These are phyloP conservation scores for Coilia nasus DNA, from an alignment of 2,797 vertebrate genomes.

Conservation along the genomic window DNA sequence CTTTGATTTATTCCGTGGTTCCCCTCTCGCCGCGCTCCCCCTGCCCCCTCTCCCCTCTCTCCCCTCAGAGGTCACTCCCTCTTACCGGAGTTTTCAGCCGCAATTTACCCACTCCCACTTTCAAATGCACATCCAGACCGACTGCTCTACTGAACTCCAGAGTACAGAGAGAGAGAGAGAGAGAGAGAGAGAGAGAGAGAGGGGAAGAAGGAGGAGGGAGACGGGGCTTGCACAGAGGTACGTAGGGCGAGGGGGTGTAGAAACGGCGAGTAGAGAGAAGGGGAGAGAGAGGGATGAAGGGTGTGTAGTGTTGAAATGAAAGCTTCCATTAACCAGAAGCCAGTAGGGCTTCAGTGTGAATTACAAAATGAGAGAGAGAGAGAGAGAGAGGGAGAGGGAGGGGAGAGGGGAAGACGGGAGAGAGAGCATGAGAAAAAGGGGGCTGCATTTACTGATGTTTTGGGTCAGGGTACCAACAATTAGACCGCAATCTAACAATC, in stretches of 20 bases:
- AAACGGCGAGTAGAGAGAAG: no score
- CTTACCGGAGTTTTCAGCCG: constrained; percentile 44
- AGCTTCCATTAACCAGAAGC: constrained; percentile 8
- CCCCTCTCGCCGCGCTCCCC: constrained; percentile 20
- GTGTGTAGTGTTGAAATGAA: constrained; percentile 13
- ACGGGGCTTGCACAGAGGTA: not conserved
- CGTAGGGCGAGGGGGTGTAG: no score
- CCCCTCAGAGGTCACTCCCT: constrained; percentile 46
- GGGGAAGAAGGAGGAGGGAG: not conserved
- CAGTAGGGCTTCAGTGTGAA: not conserved
- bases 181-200: constrained; percentile 20
- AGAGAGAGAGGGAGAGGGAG: constrained; percentile 25
- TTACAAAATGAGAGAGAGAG: constrained; percentile 28
- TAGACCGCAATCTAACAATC: constrained; percentile 3
- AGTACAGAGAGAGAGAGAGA: constrained; percentile 36
- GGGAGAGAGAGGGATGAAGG: not conserved
- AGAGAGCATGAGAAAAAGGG: not conserved
- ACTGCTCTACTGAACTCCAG: constrained; percentile 34
- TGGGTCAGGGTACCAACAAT: constrained; percentile 29
- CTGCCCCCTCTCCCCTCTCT: constrained; percentile 34
- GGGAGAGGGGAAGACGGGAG: not conserved
- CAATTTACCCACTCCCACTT: constrained; percentile 47
- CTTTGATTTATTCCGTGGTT: constrained; percentile 65
- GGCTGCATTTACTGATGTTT: constrained; percentile 27
- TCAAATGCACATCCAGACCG: constrained; percentile 46